Evolutionary conservation across 2,888 invertebrate species (phyloP).

Genomic region (Agrotis segetum): DNA sequence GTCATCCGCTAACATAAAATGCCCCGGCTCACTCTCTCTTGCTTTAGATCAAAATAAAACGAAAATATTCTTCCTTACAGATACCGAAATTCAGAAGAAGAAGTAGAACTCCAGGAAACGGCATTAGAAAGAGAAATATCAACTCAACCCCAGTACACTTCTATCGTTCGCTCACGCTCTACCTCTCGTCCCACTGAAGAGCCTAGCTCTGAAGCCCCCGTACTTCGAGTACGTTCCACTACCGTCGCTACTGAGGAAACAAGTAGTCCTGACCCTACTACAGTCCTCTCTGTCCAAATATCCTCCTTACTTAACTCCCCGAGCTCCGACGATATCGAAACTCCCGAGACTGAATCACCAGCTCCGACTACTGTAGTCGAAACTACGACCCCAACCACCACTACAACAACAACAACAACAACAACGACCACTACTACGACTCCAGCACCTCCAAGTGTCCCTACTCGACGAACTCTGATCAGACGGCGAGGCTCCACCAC

Average conservation of each 20-base stretch:
- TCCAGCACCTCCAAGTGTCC: conserved; percentile 56
- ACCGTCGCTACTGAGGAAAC: conserved; percentile 71
- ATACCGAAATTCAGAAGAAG: conserved; percentile 77
- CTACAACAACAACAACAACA: conserved; percentile 76
- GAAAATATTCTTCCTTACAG: conserved; percentile 67
- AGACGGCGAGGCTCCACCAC: conserved; percentile 78
- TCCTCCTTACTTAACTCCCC: conserved; percentile 85
- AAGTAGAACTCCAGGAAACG: conserved; percentile 80
- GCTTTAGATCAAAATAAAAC: too few relatives aligned
- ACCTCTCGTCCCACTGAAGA: conserved; percentile 76
- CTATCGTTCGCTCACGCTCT: conserved; percentile 81
- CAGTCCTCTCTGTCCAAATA: conserved; percentile 86
- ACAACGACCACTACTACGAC: conserved; percentile 70
- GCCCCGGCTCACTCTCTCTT: too few relatives aligned
- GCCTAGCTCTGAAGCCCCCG: conserved; percentile 75
- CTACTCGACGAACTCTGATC: conserved; percentile 73
- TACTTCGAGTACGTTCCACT: conserved; percentile 77
- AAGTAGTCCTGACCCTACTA: conserved; percentile 82
- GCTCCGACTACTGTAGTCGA: conserved; percentile 72
- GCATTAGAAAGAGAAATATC: conserved; percentile 86
- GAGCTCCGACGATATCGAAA: conserved; percentile 71
- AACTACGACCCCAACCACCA: conserved; percentile 73
- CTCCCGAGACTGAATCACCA: conserved; percentile 70
- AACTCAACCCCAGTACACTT: conserved; percentile 85
- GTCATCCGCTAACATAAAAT: too few relatives aligned